Conservation (phyloP, 2,797 vertebrate species). For the Pangasius macronema region DNA sequence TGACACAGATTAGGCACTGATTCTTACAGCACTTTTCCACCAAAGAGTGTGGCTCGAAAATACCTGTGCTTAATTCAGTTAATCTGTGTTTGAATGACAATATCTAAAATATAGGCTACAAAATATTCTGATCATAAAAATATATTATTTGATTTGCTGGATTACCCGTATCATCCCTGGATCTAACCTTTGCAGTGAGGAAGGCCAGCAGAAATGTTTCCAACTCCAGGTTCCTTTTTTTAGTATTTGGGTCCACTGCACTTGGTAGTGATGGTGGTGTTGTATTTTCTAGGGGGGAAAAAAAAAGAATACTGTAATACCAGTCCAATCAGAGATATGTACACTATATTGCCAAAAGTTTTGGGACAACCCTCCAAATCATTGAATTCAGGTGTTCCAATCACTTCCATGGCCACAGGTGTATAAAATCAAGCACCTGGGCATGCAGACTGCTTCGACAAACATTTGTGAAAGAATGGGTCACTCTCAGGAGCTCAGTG, state of each 20-base stretch:
- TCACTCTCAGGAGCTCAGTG: too few relatives aligned
- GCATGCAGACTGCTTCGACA: too few relatives aligned
- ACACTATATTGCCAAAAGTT: too few relatives aligned
- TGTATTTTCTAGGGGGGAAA: conserved; percentile 62
- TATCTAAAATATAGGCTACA: background rate
- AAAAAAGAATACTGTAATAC: background rate
- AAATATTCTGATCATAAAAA: background rate
- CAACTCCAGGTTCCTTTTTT: conserved; percentile 70
- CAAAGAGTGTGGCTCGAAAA: background rate
- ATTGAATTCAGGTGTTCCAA: too few relatives aligned
- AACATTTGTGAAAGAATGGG: too few relatives aligned
- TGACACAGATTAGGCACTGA: background rate
- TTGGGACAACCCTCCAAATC: too few relatives aligned
- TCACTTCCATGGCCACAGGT: too few relatives aligned
- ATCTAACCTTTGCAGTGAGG: conserved; percentile 78
- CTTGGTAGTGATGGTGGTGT: conserved; percentile 26
- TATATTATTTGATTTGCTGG: background rate
- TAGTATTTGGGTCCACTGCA: conserved; percentile 58
- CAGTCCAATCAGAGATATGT: background rate
- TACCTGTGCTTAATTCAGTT: background rate
- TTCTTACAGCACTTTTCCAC: background rate
- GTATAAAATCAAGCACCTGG: too few relatives aligned
- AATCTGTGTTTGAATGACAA: background rate
- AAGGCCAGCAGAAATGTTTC: conserved; percentile 80
- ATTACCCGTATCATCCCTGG: background rate